Evolutionary conservation across 2,888 invertebrate species (phyloP).

Genomic region (Timema cristinae): DNA sequence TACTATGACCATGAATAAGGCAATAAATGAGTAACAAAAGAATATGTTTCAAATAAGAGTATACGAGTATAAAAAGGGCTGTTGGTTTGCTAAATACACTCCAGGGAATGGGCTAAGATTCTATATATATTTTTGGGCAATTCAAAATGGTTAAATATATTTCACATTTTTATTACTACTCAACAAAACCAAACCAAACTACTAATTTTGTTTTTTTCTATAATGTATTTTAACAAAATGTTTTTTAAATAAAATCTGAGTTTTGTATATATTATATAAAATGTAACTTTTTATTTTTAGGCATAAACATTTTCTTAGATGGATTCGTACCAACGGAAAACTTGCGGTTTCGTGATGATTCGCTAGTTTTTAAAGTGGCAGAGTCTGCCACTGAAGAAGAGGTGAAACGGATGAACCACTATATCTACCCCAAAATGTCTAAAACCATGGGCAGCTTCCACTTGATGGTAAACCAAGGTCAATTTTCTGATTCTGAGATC

Average conservation of each 20-base stretch:
- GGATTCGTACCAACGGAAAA: constrained; percentile 99
- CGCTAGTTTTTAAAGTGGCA: constrained; percentile 95
- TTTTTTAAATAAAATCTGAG: not conserved
- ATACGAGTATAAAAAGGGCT: too few species aligned
- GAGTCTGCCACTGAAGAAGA: constrained; percentile 98
- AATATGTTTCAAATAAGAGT: too few species aligned
- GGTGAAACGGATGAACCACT: constrained; percentile 94
- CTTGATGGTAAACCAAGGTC: constrained; percentile 78
- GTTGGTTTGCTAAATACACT: too few species aligned
- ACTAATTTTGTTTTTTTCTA: constrained; percentile 18
- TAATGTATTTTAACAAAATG: constrained; percentile 17
- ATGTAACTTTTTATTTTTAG: constrained; percentile 43
- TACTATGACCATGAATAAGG: too few species aligned
- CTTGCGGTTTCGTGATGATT: constrained; percentile 95
- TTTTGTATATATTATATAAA: too few species aligned
- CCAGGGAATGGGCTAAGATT: too few species aligned
- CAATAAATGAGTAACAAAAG: too few species aligned
- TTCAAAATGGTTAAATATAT: too few species aligned
- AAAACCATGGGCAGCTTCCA: constrained; percentile 79
- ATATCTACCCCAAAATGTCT: constrained; percentile 90
- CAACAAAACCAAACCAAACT: not conserved
- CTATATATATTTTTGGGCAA: too few species aligned
- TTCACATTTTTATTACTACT: too few species aligned
- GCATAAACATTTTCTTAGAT: constrained; percentile 98
- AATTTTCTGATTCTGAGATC: constrained; percentile 99